phyloP scores from a whole-genome alignment of 2,113 vertebrate genomes.

The Hucho hucho region DNA sequence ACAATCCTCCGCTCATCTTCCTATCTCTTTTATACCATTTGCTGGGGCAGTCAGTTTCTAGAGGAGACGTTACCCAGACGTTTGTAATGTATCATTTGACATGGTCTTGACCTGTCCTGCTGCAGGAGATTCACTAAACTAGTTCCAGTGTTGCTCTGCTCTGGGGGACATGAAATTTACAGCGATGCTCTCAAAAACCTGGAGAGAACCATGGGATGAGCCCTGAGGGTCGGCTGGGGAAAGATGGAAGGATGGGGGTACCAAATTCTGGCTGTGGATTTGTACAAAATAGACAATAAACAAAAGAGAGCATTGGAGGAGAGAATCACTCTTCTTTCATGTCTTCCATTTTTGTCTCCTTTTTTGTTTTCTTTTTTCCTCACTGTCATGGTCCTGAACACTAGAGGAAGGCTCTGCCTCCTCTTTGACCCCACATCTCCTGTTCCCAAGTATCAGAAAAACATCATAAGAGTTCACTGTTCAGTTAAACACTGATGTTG shows the following conservation, averaged over 20 bases:
- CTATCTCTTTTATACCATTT: not conserved
- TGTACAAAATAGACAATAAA: conserved; percentile 7
- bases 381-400: not conserved
- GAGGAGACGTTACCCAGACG: conserved; percentile 43
- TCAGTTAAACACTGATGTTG: not conserved
- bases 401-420: not conserved
- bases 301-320: conserved; percentile 5
- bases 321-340: conserved; percentile 15
- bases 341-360: not conserved
- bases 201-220: conserved; percentile 3
- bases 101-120: conserved; percentile 12
- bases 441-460: not conserved
- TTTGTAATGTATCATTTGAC: conserved; percentile 44
- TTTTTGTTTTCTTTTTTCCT: not conserved
- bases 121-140: conserved; percentile 35
- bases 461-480: not conserved
- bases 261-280: conserved; percentile 11
- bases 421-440: not conserved
- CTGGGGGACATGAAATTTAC: conserved; percentile 31
- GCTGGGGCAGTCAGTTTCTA: not conserved
- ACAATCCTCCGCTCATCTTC: conserved; percentile 25
- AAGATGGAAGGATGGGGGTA: not conserved
- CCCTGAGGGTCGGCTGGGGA: conserved; percentile 20
- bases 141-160: conserved; percentile 5
- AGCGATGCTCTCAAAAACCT: conserved; percentile 30